Conservation (phyloP, 2,888 invertebrate genomes). For the Troides helena region DNA sequence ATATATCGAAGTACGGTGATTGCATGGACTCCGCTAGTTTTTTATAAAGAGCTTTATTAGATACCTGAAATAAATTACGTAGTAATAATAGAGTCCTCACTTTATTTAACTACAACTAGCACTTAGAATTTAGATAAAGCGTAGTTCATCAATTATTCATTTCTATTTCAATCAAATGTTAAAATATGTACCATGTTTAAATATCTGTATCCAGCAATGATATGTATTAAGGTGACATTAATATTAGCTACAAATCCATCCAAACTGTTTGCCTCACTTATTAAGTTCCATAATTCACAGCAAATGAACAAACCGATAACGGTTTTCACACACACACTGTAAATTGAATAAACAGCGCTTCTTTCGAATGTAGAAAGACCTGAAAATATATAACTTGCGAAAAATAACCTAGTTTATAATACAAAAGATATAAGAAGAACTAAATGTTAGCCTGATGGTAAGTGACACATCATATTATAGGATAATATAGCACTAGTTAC, state of each 20-base stretch:
- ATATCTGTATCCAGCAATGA: slow-evolving; percentile 56
- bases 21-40: slow-evolving; percentile 54
- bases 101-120: too few species aligned
- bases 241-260: slow-evolving; percentile 51
- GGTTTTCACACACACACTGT: slow-evolving; percentile 49
- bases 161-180: too few species aligned
- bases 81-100: too few species aligned
- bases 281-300: slow-evolving; percentile 53
- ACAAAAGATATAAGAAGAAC: not conserved
- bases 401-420: not conserved
- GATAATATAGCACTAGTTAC: too few species aligned
- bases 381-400: slow-evolving; percentile 10
- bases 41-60: slow-evolving; percentile 50
- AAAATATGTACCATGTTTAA: slow-evolving; percentile 52
- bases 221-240: slow-evolving; percentile 53
- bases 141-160: too few species aligned
- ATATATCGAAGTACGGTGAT: slow-evolving; percentile 54
- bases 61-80: slow-evolving; percentile 41
- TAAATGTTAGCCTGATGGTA: too few species aligned
- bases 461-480: too few species aligned
- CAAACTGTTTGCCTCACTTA: slow-evolving; percentile 44
- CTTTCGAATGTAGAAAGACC: slow-evolving; percentile 42
- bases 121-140: too few species aligned
- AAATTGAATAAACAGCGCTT: slow-evolving; percentile 45
- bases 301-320: slow-evolving; percentile 45